phyloP scores from a whole-genome alignment of 2,113 vertebrate genomes.

The Oceanodroma tethys region DNA sequence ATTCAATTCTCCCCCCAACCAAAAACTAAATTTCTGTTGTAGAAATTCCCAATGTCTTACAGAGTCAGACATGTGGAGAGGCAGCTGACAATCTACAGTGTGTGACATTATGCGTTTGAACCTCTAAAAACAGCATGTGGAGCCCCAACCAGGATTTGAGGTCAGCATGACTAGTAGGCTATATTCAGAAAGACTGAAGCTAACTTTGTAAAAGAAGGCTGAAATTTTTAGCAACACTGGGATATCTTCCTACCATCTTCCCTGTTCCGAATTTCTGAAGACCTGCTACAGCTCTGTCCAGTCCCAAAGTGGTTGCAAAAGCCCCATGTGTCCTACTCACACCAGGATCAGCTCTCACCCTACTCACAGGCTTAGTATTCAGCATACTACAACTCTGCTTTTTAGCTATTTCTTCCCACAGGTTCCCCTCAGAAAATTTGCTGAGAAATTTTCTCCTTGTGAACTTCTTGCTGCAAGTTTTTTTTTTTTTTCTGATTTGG shows the following conservation, averaged over 20 bases:
- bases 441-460: not conserved
- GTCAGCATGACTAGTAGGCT: not conserved
- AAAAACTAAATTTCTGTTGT: not conserved
- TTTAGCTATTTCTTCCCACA: not conserved
- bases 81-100: not conserved
- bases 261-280: not conserved
- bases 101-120: not conserved
- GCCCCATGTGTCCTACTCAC: not conserved
- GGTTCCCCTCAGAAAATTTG: not conserved
- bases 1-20: not conserved
- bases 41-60: not conserved
- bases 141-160: not conserved
- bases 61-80: not conserved
- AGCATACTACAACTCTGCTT: not conserved
- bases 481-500: not conserved
- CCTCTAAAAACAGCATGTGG: not conserved
- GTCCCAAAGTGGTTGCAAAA: not conserved
- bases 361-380: not conserved
- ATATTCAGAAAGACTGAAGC: not conserved
- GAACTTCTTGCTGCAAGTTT: not conserved
- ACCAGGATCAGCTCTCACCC: not conserved
- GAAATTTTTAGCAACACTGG: not conserved
- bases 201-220: not conserved
- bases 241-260: not conserved
- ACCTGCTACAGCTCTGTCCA: not conserved